A percentile compares a stretch with the other conserved stretches of the same genome.
These are phyloP conservation scores for Phymatocera aterrima DNA, from an alignment of 2,888 invertebrate genomes.

Conservation along the genomic window DNA sequence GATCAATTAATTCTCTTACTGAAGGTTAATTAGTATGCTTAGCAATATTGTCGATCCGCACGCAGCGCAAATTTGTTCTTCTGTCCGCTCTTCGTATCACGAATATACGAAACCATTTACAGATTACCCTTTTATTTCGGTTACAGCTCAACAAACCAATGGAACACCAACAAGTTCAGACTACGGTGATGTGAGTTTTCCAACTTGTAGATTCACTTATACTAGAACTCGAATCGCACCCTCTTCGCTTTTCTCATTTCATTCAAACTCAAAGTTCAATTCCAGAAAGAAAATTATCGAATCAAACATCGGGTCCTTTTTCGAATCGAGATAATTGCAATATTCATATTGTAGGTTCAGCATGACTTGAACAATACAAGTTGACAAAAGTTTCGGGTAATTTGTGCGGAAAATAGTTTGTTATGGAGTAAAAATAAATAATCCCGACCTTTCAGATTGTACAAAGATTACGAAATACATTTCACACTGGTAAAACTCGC, in stretches of 20 bases:
- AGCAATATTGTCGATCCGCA: no score
- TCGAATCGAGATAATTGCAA: no score
- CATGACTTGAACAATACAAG: no score
- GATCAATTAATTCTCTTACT: no score
- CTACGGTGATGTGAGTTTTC: conserved; percentile 65
- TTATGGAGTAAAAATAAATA: not conserved
- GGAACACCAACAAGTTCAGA: conserved; percentile 62
- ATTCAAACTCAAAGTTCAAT: no score
- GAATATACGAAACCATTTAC: not conserved
- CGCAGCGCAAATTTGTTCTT: not conserved
- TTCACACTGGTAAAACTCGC: conserved; percentile 87
- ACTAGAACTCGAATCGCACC: no score
- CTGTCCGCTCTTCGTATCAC: no score
- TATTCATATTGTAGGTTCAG: no score
- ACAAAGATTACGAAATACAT: conserved; percentile 84
- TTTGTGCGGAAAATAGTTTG: not conserved
- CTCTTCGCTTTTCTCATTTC: no score
- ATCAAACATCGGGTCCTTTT: no score
- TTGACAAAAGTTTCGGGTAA: not conserved
- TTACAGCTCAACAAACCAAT: conserved; percentile 56
- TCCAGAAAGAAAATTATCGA: no score
- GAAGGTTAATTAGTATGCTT: no score
- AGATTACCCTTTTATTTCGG: not conserved
- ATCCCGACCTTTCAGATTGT: conserved; percentile 77
- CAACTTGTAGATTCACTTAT: conserved; percentile 28